Base-by-base conservation (phyloP, 2,113 vertebrate genomes). In the Gobio gobio region DNA sequence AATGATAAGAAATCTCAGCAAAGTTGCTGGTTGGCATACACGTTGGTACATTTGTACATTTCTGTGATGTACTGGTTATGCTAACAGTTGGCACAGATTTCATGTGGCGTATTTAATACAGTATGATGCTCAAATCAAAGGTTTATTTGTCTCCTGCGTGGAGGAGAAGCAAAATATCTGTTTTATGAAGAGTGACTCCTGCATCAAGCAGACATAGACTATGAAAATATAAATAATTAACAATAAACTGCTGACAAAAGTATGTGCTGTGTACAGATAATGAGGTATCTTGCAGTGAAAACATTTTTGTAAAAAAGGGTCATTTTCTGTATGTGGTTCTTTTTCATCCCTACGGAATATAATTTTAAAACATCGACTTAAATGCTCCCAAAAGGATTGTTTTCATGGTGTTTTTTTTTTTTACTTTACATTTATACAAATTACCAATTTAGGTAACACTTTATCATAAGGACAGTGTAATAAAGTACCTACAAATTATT, bases 261-360 rank as follows among this genome's bases (percentile, higher is more conserved):
- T 10, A 26, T 63, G 36, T 13, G 33, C 77, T 79, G 16, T 63
- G n/a, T 63, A 24, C 18, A 59, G 56, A 78, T 43, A 78, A 78
- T 40, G 56, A 16, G 29, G 18, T 77, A 77, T 61, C 56, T 43
- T 79, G 40, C 40, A 6, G 77, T 79, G 77, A 24, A 5, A 78
- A 78, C 61, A 18, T 10, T n/a, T n/a, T n/a, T n/a, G n/a, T n/a
- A n/a, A n/a, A 43, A 5, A 78, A 61, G 36, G 43, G 56, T 61
- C 22, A 45, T 78, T 59, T 22, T 78, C 33, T 78, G 29, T 40
- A 59, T 59, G 75, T 58, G 54, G 10, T 40, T 10, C 20, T 36
- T 78, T 43, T 22, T 1, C 13, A 33, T 10, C 74, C 26, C 8
- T 54, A 54, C 9, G 1, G 8, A 54, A 33, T 56, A 29, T 29